Evolutionary conservation across 1,140 invertebrate genomes (phyloP).

Genomic region (Drosophila lacertosa): DNA sequence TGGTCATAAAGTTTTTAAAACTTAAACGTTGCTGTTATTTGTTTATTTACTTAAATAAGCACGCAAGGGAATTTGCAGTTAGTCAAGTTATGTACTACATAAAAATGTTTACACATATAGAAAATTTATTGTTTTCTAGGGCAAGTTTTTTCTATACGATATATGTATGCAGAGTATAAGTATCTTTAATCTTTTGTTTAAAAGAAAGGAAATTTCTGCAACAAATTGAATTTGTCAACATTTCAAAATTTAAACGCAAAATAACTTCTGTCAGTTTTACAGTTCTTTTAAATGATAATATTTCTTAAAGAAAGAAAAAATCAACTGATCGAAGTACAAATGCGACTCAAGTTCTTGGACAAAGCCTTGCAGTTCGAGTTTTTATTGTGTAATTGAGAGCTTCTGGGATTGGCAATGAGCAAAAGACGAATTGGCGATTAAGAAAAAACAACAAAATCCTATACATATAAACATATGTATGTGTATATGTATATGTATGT

Average conservation of each 20-base stretch:
- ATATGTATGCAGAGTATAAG: too few species aligned
- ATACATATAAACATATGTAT: conserved; percentile 2
- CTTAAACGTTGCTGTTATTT: too few species aligned
- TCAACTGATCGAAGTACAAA: not conserved
- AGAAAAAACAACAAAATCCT: conserved; percentile 2
- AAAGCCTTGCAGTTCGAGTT: not conserved
- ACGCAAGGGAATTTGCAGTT: too few species aligned
- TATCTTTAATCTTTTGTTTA: not conserved
- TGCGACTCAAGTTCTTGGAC: conserved; percentile 9
- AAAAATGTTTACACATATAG: too few species aligned
- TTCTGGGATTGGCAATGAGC: conserved; percentile 11
- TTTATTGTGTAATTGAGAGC: conserved; percentile 24
- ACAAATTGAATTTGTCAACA: conserved; percentile 11
- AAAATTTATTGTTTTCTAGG: too few species aligned
- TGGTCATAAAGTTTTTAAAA: too few species aligned
- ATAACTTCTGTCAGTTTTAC: conserved; percentile 42
- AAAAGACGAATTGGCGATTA: conserved; percentile 20
- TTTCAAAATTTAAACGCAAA: not conserved
- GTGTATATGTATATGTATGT: not conserved
- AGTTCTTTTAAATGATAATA: too few species aligned
- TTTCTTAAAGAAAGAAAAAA: too few species aligned
- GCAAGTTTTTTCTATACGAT: not conserved
- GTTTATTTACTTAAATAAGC: too few species aligned
- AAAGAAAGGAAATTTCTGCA: not conserved
- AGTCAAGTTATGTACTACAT: too few species aligned